Evolutionary conservation across 2,888 invertebrate species (phyloP), one percentile per base, ranked within the genome.

Genomic region (Lutraria lutraria): DNA sequence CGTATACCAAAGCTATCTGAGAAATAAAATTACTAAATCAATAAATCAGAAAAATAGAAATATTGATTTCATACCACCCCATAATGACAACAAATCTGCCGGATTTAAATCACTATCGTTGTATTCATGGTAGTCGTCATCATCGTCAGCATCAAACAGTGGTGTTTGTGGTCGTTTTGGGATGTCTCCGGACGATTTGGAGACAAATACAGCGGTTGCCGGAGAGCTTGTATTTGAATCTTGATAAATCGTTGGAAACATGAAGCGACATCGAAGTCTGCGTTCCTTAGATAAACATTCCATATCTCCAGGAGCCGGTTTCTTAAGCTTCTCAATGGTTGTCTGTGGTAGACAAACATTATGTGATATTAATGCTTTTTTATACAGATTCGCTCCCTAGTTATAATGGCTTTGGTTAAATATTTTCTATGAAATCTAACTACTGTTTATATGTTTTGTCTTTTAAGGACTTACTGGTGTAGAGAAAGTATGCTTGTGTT

Each of bases 161-260:
- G 76, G 34, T 2, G 83, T 56, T 54, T 43, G 29, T 52, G 83
- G 60, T 0, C 15, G 29, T 21, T 25, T 43, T 6, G 89, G 88
- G 19, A 90, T 25, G 10, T 91, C 88, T 19, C 87, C 88, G 0
- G 88, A 85, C 8, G 90, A 89, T 60, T 88, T 86, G 12, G 91
- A 90, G 60, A 84, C 85, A 34, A 84, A 86, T n/a, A 90, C 89
- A 16, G 87, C 29, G 19, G 92, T 86, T 12, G 89, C 87, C 43
- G 92, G 88, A 8, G 90, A 88, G n/a, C 81, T 87, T 4, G 85
- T 68, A 31, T 68, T 80, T 21, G 88, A 88, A 81, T 89, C 84
- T 52, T 90, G 88, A 34, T 91, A 86, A 25, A 90, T 92, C 3
- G 90, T 90, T 0, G 93, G 94, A 84, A 93, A 93, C 92, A 92